Evolutionary conservation across 2,113 vertebrate genomes (phyloP).

Genomic region (Gulo gulo): DNA sequence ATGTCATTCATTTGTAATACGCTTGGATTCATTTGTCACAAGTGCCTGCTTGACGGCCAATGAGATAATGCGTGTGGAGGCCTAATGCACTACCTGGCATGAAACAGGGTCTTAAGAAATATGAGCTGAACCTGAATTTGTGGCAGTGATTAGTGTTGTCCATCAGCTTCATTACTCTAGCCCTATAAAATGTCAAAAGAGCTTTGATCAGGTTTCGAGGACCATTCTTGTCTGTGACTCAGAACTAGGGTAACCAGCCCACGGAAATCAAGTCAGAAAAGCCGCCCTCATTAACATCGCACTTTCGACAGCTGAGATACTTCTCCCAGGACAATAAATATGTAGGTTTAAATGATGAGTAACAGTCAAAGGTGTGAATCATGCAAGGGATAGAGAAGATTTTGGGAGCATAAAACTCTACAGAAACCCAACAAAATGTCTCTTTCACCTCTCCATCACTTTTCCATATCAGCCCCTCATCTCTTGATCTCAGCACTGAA

Average conservation of each 20-base stretch:
- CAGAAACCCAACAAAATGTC: not conserved
- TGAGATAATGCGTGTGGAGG: not conserved
- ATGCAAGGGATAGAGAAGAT: not conserved
- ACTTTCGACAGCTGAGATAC: not conserved
- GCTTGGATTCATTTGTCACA: not conserved
- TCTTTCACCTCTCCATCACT: not conserved
- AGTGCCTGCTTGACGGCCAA: not conserved
- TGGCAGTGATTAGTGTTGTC: not conserved
- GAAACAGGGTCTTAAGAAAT: not conserved
- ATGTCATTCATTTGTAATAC: not conserved
- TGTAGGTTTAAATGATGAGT: not conserved
- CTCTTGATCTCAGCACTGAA: not conserved
- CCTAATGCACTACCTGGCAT: constrained; percentile 32
- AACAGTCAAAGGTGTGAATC: not conserved
- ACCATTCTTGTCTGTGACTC: not conserved
- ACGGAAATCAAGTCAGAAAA: not conserved
- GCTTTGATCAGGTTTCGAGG: not conserved
- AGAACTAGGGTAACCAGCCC: not conserved
- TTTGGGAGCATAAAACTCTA: not conserved
- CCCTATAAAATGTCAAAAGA: not conserved
- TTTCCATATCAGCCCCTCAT: not conserved
- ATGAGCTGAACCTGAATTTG: not conserved
- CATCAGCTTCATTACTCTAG: not conserved
- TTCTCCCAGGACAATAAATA: not conserved
- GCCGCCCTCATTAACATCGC: not conserved